Evolutionary conservation across 1,140 invertebrate genomes (phyloP), one percentile per base, ranked within the genome.

Genomic region (Drosophila kepulauana): DNA sequence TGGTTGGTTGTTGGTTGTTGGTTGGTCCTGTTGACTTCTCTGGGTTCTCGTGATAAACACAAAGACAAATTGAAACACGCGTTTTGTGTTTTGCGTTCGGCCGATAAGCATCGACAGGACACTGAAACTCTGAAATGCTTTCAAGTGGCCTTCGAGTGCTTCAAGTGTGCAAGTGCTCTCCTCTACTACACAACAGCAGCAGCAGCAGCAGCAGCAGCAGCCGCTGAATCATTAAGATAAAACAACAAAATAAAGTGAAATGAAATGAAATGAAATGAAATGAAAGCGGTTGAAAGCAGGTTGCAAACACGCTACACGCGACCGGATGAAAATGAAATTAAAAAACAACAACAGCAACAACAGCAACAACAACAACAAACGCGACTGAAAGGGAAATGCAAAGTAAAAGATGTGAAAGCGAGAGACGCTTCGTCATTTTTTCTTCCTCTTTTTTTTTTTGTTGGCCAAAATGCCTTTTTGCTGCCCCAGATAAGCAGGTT

Each of bases 61-160:
- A 70, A 70, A 57, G 45, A 70, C 72, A 75, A 75, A 75, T 75
- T 75, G 72, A 75, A 75, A 75, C 58, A 70, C 49, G 66, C 66
- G 67, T 63, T 33, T 33, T 8, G 30, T 33, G 57, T 33, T 11
- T 13, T 33, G 58, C 51, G 35, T 10, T 38, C 2, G 35, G 35
- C 35, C 35, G 72, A 75, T 70, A 69, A 62, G 51, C 58, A 62
- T 70, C 59, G 49, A 70, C 57, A 58, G 41, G 20, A 45, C 43
- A 45, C 4, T 20, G 46, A 7, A 16, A 25, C 20, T 25, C 3
- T 38, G 7, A 8, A 15, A 11, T 13, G n/a, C 43, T 28, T 33
- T 43, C 33, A 52, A 65, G 51, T 51, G 48, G 46, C 30, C n/a
- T 25, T 20, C 30, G 15, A 38, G 13, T 51, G 33, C 11, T 43